A percentile compares a stretch with the other conserved stretches of the same genome.
Evolutionary conservation across 2,888 invertebrate species (phyloP).

Genomic region (Ecdyonurus torrentis): DNA sequence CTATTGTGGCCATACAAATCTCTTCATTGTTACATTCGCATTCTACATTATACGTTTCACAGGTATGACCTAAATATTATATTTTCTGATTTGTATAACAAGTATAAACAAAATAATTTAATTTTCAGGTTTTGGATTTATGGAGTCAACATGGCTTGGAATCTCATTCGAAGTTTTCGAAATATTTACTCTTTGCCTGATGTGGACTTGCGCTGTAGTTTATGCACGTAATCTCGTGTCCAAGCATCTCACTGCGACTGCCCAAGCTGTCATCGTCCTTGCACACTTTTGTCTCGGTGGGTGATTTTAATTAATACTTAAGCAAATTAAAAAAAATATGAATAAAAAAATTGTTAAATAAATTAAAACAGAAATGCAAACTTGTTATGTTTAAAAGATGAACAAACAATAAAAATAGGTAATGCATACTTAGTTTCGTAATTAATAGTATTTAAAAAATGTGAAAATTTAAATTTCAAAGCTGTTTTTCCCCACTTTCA

Average conservation of each 20-base stretch:
- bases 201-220: constrained; percentile 63
- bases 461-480: not conserved
- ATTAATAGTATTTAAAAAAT: too few species aligned
- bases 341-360: not conserved
- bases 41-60: constrained; percentile 61
- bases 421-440: too few species aligned
- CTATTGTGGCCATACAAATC: constrained; percentile 66
- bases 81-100: not conserved
- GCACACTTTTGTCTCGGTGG: constrained; percentile 60
- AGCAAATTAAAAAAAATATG: not conserved
- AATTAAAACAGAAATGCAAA: not conserved
- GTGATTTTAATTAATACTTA: constrained; percentile 10
- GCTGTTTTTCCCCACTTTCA: too few species aligned
- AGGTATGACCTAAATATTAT: constrained; percentile 29
- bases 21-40: constrained; percentile 66
- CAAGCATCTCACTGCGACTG: constrained; percentile 55
- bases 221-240: constrained; percentile 70
- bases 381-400: not conserved
- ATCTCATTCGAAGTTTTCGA: constrained; percentile 53
- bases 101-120: not conserved
- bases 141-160: constrained; percentile 41
- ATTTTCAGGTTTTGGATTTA: constrained; percentile 36
- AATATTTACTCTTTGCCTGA: constrained; percentile 55
- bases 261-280: constrained; percentile 60
- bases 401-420: not conserved